Conservation (phyloP, 2,113 vertebrate genomes). For the Nycticryphes semicollaris region DNA sequence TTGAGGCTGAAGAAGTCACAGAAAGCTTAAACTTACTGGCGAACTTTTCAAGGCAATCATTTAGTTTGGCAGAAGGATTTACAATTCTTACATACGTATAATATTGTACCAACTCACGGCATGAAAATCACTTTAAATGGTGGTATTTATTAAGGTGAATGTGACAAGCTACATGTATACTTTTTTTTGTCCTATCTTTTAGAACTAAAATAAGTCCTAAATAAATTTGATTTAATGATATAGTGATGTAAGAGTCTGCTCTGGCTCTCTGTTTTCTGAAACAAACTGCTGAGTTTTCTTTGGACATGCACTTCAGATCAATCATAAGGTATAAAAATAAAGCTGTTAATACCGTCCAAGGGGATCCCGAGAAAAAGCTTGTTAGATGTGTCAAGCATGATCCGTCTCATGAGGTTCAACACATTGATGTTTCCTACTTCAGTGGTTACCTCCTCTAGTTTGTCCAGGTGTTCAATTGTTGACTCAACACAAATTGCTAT, state of each 20-base stretch:
- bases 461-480: constrained; percentile 80
- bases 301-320: neutral
- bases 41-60: neutral
- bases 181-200: neutral
- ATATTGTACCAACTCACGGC: neutral
- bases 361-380: constrained; percentile 87
- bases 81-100: neutral
- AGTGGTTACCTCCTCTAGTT: constrained; percentile 66
- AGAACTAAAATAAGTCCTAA: neutral
- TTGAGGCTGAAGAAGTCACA: neutral
- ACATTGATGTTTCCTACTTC: constrained; percentile 73
- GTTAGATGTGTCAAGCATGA: constrained; percentile 91
- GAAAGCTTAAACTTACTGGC: neutral
- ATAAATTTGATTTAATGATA: neutral
- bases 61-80: neutral
- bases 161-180: neutral
- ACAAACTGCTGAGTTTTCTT: neutral
- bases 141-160: neutral
- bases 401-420: constrained; percentile 84
- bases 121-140: neutral
- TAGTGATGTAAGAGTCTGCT: neutral
- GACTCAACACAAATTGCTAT: constrained; percentile 81
- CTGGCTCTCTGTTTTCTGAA: neutral
- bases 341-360: constrained; percentile 78
- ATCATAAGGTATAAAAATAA: neutral